Base-by-base conservation (phyloP, 2,113 vertebrate species). In the Machaerirhynchus nigripectus region DNA sequence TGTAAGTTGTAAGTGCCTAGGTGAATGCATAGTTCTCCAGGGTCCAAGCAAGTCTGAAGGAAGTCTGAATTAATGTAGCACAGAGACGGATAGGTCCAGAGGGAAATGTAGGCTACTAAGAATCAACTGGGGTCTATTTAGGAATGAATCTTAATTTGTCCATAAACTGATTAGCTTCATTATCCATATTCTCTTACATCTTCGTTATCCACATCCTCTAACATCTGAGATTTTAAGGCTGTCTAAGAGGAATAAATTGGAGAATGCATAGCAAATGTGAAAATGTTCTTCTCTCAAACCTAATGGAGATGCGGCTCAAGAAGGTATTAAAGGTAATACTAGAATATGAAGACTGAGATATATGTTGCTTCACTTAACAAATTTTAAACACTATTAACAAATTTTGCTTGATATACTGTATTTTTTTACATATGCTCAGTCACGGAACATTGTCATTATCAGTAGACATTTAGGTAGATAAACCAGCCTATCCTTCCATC, bases 401-500 rank as follows among this genome's bases (percentile, higher is more conserved):
- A 57, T 61, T 90, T 87, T 0, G 1, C 61, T 83, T 71, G 93
- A 93, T 95, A 74, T 85, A 39, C 28, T 57, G 5, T 31, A 52
- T 30, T 91, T 81, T 77, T 97, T 93, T 39, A 44, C 23, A 24
- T 76, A n/a, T 88, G 23, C 70, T 95, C 55, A 79, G 68, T 87
- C 55, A 56, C 55, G 71, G 76, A 83, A 84, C 15, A 11, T 61
- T 50, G 53, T 31, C 59, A 53, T 84, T 93, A 91, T 44, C 60
- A 57, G 37, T 67, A 47, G 81, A 84, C 67, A 67, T 80, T 91
- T 90, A 67, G 74, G 71, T 87, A 75, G 37, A 71, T 42, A 90
- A 92, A 75, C 78, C 69, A 84, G 46, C 53, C 80, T 96, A 85
- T 95, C 47, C 46, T 30, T 87, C 87, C 26, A 81, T 88, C 94